Evolutionary conservation across 2,113 vertebrate species (phyloP), one percentile per base, ranked within the genome.

Genomic region (Muntiacus reevesi): DNA sequence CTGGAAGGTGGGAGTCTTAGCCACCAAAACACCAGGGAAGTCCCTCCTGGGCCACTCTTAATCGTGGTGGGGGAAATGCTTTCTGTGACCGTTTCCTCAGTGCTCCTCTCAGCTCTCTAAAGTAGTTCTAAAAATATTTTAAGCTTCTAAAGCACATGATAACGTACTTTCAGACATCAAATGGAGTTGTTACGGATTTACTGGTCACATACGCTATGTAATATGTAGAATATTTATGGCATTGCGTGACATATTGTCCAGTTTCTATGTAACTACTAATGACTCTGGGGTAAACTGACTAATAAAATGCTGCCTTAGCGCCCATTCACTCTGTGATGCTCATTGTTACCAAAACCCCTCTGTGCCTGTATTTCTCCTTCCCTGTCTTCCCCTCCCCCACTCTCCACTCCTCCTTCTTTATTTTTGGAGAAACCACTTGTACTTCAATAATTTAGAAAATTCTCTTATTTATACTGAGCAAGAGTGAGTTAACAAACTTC

Each of bases 391-490:
- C 28, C 6, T 30, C 19, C 52, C 12, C 21, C 21, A 25, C 52
- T 28, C 28, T 50, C 8, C 45, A 55, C 82, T 57, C n/a, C 40
- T 86, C 40, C 57, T 86, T 14, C 21, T 27, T 83, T 40, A 16
- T 33, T 45, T 60, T 96, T 91, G 1, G n/a, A 94, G 97, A 95
- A 98, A 98, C 95, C 97, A 97, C 79, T 97, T 94, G 54, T 82
- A 94, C 67, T 96, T 81, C 93, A 97, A 94, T 98, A 97, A 98
- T 98, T 98, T 98, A 98, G 96, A 79, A 98, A 97, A 93, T 95
- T 90, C 64, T 95, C 95, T 89, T 50, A 60, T 92, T 98, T 93
- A 97, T 57, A 97, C 87, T 40, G 57, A 47, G 27, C 23, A 30
- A 95, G 27, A 98, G 97, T 97, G 97, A 98, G n/a, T 40, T 94